Percentiles rank a stretch among this genome's conserved stretches.
These are phyloP conservation scores for Sorex fumeus DNA, from an alignment of 2,113 vertebrate genomes.

Conservation along the genomic window DNA sequence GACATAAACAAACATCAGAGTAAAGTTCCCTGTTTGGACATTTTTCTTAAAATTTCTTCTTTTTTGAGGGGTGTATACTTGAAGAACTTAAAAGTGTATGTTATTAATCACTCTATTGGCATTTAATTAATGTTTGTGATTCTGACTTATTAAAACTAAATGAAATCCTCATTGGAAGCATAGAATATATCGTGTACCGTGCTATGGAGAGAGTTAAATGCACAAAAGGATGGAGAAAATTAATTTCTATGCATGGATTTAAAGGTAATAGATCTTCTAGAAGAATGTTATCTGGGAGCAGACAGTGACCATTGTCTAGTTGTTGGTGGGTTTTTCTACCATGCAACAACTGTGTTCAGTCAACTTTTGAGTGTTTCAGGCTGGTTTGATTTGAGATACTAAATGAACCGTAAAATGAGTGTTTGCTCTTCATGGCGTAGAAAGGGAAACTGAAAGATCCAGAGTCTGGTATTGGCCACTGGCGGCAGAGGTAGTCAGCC, in stretches of 20 bases:
- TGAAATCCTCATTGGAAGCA: slow-evolving; percentile 67
- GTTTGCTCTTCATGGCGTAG: neutral
- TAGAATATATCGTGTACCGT: neutral
- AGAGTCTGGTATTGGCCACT: neutral
- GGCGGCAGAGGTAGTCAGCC: too few relatives aligned
- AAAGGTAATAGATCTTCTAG: neutral
- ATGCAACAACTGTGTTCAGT: neutral
- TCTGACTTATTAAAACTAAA: slow-evolving; percentile 78
- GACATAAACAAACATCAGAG: slow-evolving; percentile 53
- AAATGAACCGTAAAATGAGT: neutral
- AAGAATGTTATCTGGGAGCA: neutral
- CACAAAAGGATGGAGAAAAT: neutral
- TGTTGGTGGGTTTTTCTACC: neutral
- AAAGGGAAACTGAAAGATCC: neutral
- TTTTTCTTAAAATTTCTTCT: slow-evolving; percentile 65
- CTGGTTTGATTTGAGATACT: slow-evolving; percentile 35
- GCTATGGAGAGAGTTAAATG: neutral
- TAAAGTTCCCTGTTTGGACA: slow-evolving; percentile 61
- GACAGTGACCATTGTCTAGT: neutral
- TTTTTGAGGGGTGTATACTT: neutral
- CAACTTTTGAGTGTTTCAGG: neutral
- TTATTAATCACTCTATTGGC: slow-evolving; percentile 68
- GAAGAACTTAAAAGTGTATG: slow-evolving; percentile 73
- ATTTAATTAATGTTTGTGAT: slow-evolving; percentile 74
- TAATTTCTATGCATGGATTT: slow-evolving; percentile 31